Evolutionary conservation across 2,888 invertebrate genomes (phyloP).

Genomic region (Callimorpha dominula): DNA sequence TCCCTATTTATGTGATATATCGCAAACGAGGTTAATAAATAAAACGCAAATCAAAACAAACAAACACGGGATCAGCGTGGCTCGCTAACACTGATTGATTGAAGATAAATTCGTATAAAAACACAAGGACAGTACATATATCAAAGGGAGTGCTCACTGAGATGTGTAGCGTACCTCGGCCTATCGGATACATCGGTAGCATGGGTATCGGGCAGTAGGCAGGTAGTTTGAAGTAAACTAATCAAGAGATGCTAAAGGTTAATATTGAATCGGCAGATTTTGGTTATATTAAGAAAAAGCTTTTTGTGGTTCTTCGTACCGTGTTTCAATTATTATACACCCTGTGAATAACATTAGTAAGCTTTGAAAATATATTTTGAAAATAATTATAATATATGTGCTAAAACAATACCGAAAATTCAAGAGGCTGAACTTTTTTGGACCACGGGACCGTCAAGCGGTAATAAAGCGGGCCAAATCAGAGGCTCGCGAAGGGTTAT

Average conservation of each 20-base stretch:
- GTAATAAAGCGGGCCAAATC: too few relatives aligned
- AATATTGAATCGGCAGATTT: background rate
- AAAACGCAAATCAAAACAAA: conserved; percentile 29
- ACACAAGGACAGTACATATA: conserved; percentile 51
- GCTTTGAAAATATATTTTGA: too few relatives aligned
- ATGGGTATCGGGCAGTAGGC: conserved; percentile 16
- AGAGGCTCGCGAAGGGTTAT: too few relatives aligned
- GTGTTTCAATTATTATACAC: background rate
- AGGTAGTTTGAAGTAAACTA: conserved; percentile 32
- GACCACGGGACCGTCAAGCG: too few relatives aligned
- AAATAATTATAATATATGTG: too few relatives aligned
- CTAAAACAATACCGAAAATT: too few relatives aligned
- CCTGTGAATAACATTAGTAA: background rate
- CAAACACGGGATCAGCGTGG: conserved; percentile 36
- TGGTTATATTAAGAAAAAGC: background rate
- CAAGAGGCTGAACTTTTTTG: too few relatives aligned
- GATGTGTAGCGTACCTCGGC: conserved; percentile 39
- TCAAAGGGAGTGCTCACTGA: conserved; percentile 58
- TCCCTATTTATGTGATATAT: conserved; percentile 32
- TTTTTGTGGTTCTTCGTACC: background rate
- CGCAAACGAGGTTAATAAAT: conserved; percentile 38
- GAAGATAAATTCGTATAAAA: conserved; percentile 54
- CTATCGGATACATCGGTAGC: conserved; percentile 38
- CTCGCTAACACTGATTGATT: conserved; percentile 54
- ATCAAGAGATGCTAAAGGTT: background rate